A percentile compares a stretch with the other conserved stretches of the same genome.
Conservation (phyloP, 2,113 vertebrate genomes). For the Corydoras maculifer region DNA sequence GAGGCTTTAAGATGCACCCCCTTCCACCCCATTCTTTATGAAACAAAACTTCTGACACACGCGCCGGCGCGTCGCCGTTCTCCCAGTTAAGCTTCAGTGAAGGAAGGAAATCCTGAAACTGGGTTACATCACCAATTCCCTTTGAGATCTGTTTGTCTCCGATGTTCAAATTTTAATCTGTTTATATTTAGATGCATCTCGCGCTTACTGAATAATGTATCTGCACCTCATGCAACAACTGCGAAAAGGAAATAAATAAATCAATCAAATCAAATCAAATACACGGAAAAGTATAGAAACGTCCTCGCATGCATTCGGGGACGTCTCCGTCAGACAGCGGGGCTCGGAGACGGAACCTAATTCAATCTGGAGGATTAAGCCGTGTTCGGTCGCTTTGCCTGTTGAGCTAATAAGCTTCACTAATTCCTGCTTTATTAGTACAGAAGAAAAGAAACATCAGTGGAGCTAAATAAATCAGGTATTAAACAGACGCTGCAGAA, state of each 20-base stretch:
- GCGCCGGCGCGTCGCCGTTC: background rate
- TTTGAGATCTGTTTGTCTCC: constrained; percentile 55
- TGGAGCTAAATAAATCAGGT: constrained; percentile 17
- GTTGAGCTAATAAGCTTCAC: constrained; percentile 47
- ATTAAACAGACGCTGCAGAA: constrained; percentile 46
- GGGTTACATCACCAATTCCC: constrained; percentile 58
- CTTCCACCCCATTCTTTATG: background rate
- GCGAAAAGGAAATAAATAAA: constrained; percentile 43
- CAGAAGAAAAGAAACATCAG: constrained; percentile 18
- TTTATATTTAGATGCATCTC: constrained; percentile 64
- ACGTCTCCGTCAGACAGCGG: background rate
- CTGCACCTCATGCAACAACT: constrained; percentile 45
- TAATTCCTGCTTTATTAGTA: constrained; percentile 48
- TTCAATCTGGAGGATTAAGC: background rate
- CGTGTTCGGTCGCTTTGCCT: constrained; percentile 5
- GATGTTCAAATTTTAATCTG: constrained; percentile 68
- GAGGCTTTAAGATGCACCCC: background rate
- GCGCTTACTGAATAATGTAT: constrained; percentile 59
- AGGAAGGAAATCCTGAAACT: constrained; percentile 50
- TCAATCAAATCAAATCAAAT: background rate
- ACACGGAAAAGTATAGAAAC: too few relatives aligned
- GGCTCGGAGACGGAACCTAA: background rate
- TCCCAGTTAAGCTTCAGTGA: constrained; percentile 6
- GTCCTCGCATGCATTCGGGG: background rate
- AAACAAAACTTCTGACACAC: constrained; percentile 4